Evolutionary conservation across 2,797 vertebrate genomes (phyloP), one percentile per base, ranked within the genome.

Genomic region (Clarias pachynema): DNA sequence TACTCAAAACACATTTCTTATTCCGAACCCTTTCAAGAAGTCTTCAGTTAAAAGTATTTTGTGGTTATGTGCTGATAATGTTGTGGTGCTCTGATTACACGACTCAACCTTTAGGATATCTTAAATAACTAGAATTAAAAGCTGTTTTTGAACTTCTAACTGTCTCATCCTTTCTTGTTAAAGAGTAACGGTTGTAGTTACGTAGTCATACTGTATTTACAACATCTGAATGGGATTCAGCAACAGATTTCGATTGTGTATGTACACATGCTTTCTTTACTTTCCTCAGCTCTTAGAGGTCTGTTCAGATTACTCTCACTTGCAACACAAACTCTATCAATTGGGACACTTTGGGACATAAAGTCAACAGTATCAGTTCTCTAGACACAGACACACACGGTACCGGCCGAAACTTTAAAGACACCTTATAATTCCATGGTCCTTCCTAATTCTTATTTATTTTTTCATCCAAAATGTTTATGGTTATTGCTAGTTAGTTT

Each of bases 41-140:
- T 16, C 31, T 40, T 40, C 34, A 79, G 77, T 79, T 62, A 79
- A 79, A 79, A 79, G 26, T 79, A 40, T 62, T 78, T n/a, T 78
- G 75, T 78, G 75, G 75, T 60, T 75, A 22, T 31, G 49, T 4
- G 2, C 18, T 57, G 9, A 9, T 31, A 22, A 56, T 12, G 9
- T 12, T n/a, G 75, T 78, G 57, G 31, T 34, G 10, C 29, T 40
- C 77, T 79, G 57, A 60, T 78, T 78, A 78, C 57, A 34, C 16
- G 24, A 10, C 57, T 22, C 24, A 78, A 59, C 20, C 56, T 78
- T 60, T 24, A 15, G 18, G 20, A 78, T 15, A 37, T 60, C 20
- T 37, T 60, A 34, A 34, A 78, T 78, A 60, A 60, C 26, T 57
- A 12, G 26, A 31, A 57, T 77, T 57, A 31, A 78, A 20, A 57